A percentile compares a stretch with the other conserved stretches of the same genome.
These are phyloP conservation scores for Halictus quadricinctus DNA, from an alignment of 2,888 invertebrate genomes.

Conservation along the genomic window DNA sequence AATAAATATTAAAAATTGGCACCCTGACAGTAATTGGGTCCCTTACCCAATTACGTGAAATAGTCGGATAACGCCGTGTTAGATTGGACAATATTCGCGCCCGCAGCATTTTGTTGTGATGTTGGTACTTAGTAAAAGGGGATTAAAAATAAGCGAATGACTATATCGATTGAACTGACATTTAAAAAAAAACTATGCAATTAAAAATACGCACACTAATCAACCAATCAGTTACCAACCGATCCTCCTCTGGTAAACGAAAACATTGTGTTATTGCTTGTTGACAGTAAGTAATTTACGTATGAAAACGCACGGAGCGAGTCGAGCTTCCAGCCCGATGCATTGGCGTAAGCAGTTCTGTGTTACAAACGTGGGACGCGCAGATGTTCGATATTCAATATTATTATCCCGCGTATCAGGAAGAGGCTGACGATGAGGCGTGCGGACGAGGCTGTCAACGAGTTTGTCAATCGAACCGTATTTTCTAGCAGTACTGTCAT, in stretches of 20 bases:
- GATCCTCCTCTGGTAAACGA: neutral
- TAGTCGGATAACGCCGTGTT: neutral
- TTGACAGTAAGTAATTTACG: neutral
- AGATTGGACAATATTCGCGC: neutral
- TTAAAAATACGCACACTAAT: slow-evolving; percentile 46
- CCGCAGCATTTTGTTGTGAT: neutral
- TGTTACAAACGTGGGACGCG: neutral
- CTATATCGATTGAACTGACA: slow-evolving; percentile 46
- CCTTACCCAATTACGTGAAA: neutral
- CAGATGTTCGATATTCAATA: slow-evolving; percentile 1
- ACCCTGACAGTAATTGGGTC: too few relatives aligned
- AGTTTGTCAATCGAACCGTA: neutral
- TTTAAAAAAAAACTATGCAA: slow-evolving; percentile 31
- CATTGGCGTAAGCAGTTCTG: neutral
- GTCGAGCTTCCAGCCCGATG: neutral
- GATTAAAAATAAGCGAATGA: slow-evolving; percentile 54
- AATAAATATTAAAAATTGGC: too few relatives aligned
- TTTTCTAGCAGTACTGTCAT: slow-evolving; percentile 18
- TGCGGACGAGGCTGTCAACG: slow-evolving; percentile 22
- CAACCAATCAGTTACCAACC: neutral
- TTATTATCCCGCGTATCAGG: neutral
- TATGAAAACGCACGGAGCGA: slow-evolving; percentile 1
- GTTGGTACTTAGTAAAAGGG: slow-evolving; percentile 16
- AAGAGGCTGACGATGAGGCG: neutral
- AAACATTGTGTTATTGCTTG: neutral